Conservation (phyloP, 1,140 invertebrate genomes). For the Drosophila sulfurigaster region DNA sequence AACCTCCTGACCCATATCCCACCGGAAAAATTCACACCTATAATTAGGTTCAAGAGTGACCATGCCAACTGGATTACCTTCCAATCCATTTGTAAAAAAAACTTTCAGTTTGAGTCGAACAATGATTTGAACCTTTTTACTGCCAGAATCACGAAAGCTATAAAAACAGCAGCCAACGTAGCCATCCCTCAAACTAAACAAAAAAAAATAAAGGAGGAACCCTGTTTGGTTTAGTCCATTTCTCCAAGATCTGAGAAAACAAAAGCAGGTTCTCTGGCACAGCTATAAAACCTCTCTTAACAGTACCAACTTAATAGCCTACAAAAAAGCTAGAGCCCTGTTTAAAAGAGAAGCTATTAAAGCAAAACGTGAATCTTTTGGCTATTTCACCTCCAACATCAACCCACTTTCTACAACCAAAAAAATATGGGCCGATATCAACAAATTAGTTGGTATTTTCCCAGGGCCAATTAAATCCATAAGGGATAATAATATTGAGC, state of each 20-base stretch:
- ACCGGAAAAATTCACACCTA: too few species aligned
- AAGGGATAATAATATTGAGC: too few species aligned
- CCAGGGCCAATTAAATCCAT: too few species aligned
- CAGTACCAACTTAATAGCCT: slow-evolving; percentile 12
- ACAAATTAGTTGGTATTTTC: slow-evolving; percentile 16
- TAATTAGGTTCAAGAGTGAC: too few species aligned
- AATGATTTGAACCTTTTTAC: slow-evolving; percentile 3
- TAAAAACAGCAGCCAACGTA: slow-evolving; percentile 20
- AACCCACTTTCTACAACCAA: slow-evolving; percentile 22
- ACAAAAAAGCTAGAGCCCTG: slow-evolving; percentile 39
- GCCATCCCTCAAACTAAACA: slow-evolving; percentile 21
- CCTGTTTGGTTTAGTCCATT: too few species aligned
- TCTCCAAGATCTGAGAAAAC: too few species aligned
- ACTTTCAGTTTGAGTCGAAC: too few species aligned
- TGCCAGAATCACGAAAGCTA: slow-evolving; percentile 13
- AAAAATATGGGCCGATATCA: slow-evolving; percentile 38
- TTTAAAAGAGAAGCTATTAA: slow-evolving; percentile 22
- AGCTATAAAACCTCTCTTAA: too few species aligned
- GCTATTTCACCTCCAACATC: slow-evolving; percentile 35
- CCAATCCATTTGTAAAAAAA: too few species aligned
- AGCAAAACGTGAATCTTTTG: slow-evolving; percentile 10
- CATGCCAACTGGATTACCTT: too few species aligned
- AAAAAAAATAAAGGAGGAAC: neutral
- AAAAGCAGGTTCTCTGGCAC: too few species aligned
- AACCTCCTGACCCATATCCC: too few species aligned